Evolutionary conservation across 2,797 vertebrate species (phyloP), one percentile per base, ranked within the genome.

Genomic region (Anisognathus igniventris): DNA sequence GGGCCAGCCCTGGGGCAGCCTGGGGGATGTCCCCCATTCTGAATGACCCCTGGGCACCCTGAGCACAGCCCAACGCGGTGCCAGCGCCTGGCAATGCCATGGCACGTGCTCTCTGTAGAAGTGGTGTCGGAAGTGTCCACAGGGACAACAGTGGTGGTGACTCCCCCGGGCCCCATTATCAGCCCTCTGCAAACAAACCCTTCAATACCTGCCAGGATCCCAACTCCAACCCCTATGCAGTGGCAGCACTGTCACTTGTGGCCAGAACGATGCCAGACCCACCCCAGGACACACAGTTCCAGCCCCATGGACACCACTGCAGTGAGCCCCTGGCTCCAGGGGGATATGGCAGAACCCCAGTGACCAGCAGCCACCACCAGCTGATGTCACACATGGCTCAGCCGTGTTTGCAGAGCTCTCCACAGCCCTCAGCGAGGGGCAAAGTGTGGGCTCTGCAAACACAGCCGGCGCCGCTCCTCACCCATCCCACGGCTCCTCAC

Each of bases 361-460:
- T 1, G 17, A 58, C 35, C 15, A 6, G 70, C 58, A 58, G 78
- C 56, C 4, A 1, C n/a, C 6, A 1, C 6, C 5, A 35, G 73
- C 51, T 48, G 84, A 50, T n/a, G 51, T 85, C 89, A 81, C 3
- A 0, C 12, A 1, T 27, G 4, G 53, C 66, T 53, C 14, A 5
- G 45, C 42, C 7, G 0, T 95, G 87, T 95, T 96, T 96, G 93
- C 90, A 58, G 84, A 95, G 78, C 93, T 91, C 93, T 95, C 87
- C 64, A 72, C 71, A 68, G 5, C 72, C 90, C 65, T 39, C 31
- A 0, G 44, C 1, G 8, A 92, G 84, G 86, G 86, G 74, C 81
- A 84, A 92, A 92, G 94, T 84, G 85, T 89, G 93, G 95, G 90
- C 90, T 96, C 84, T 31, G 87, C 91, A 96, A 96, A 94, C 93